phyloP scores from a whole-genome alignment of 2,113 vertebrate species.

The Polypterus senegalus region DNA sequence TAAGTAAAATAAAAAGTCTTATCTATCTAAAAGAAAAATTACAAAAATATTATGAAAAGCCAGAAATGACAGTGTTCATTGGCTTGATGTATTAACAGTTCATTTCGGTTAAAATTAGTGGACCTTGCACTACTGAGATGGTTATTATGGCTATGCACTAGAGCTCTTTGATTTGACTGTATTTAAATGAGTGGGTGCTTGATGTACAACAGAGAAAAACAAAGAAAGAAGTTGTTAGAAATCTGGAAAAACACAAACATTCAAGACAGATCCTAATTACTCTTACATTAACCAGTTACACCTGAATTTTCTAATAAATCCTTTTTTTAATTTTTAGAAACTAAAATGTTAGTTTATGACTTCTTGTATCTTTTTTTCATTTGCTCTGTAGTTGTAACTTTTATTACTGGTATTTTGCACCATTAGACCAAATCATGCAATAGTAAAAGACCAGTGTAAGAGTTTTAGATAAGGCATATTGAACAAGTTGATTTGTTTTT shows the following conservation, averaged over 20 bases:
- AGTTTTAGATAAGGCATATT: constrained; percentile 94
- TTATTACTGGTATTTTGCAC: constrained; percentile 58
- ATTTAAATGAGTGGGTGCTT: constrained; percentile 45
- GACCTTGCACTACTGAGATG: too few relatives aligned
- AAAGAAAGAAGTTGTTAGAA: constrained; percentile 47
- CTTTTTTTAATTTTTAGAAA: constrained; percentile 58
- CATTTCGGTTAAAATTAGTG: too few relatives aligned
- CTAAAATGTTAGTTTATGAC: constrained; percentile 31
- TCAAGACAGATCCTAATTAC: constrained; percentile 61
- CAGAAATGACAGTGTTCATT: too few relatives aligned
- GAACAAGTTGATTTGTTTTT: constrained; percentile 78
- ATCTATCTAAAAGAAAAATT: too few relatives aligned
- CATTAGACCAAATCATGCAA: constrained; percentile 67
- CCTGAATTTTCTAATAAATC: constrained; percentile 57
- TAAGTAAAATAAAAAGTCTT: too few relatives aligned
- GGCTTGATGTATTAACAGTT: too few relatives aligned
- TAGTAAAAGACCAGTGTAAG: constrained; percentile 75
- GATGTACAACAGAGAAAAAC: constrained; percentile 18
- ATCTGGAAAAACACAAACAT: constrained; percentile 58
- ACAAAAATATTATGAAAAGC: too few relatives aligned
- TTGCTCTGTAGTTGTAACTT: constrained; percentile 55
- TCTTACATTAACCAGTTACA: constrained; percentile 69
- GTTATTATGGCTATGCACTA: too few relatives aligned
- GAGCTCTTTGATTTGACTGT: constrained; percentile 67
- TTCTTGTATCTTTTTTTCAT: constrained; percentile 48